Percentiles rank a stretch among this genome's conserved stretches.
Conservation (phyloP, 2,888 invertebrate species). For the Melinaea menophilus region DNA sequence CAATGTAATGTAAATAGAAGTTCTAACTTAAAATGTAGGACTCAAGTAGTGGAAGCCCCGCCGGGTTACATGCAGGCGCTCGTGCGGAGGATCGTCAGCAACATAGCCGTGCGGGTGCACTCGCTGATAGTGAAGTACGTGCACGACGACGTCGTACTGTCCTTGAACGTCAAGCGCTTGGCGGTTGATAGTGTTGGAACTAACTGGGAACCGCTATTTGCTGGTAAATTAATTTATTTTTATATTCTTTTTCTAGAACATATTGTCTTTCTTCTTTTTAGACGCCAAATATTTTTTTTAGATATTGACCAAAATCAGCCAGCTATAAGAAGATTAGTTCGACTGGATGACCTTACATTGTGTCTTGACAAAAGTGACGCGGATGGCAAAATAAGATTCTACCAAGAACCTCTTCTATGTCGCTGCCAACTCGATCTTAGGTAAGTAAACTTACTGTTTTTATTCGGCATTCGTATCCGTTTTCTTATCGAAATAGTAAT, state of each 20-base stretch:
- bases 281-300: conserved; percentile 41
- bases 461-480: background rate
- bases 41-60: conserved; percentile 80
- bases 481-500: too few species aligned
- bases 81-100: conserved; percentile 94
- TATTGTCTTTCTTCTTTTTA: conserved; percentile 1
- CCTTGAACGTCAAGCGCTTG: conserved; percentile 93
- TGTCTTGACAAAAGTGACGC: conserved; percentile 94
- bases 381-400: conserved; percentile 94
- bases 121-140: conserved; percentile 97
- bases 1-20: too few species aligned
- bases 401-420: conserved; percentile 95
- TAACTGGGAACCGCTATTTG: conserved; percentile 91
- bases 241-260: background rate
- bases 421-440: conserved; percentile 87
- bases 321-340: conserved; percentile 83
- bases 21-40: conserved; percentile 35
- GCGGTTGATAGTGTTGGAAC: conserved; percentile 87
- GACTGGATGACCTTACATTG: conserved; percentile 91
- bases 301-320: conserved; percentile 77
- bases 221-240: conserved; percentile 68
- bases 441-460: conserved; percentile 34
- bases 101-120: conserved; percentile 92
- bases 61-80: conserved; percentile 91
- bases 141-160: conserved; percentile 96